Conservation (phyloP, 2,888 invertebrate genomes). For the Epistrophella euchroma region DNA sequence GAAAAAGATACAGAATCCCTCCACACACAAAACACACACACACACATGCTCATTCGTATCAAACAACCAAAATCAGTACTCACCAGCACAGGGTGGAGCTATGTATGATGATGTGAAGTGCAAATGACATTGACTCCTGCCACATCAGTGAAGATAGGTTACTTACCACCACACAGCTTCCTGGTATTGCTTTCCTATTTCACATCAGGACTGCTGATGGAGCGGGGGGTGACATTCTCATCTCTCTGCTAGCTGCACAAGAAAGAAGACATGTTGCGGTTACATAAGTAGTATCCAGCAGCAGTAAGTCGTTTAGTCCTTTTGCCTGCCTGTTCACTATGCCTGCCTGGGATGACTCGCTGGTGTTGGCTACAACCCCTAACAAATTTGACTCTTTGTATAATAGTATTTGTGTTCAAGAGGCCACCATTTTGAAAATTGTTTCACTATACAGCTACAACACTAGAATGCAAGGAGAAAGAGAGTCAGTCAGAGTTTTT, state of each 20-base stretch:
- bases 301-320: slow-evolving; percentile 65
- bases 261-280: slow-evolving; percentile 66
- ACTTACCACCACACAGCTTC: slow-evolving; percentile 51
- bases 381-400: slow-evolving; percentile 54
- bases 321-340: slow-evolving; percentile 17
- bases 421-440: slow-evolving; percentile 72
- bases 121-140: slow-evolving; percentile 76
- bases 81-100: slow-evolving; percentile 61
- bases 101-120: slow-evolving; percentile 36
- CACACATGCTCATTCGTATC: background rate
- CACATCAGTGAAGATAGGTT: slow-evolving; percentile 72
- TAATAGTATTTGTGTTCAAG: slow-evolving; percentile 38
- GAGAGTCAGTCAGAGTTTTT: slow-evolving; percentile 16
- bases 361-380: slow-evolving; percentile 23
- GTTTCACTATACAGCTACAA: background rate
- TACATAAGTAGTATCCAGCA: slow-evolving; percentile 61
- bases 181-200: slow-evolving; percentile 21
- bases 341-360: background rate
- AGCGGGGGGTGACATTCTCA: background rate
- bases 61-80: background rate
- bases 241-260: slow-evolving; percentile 15
- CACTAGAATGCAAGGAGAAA: slow-evolving; percentile 1
- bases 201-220: background rate
- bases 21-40: slow-evolving; percentile 9
- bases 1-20: slow-evolving; percentile 36